Percentiles rank a stretch among this genome's conserved stretches.
Conservation (phyloP, 2,888 invertebrate genomes). For the Sympetrum striolatum region DNA sequence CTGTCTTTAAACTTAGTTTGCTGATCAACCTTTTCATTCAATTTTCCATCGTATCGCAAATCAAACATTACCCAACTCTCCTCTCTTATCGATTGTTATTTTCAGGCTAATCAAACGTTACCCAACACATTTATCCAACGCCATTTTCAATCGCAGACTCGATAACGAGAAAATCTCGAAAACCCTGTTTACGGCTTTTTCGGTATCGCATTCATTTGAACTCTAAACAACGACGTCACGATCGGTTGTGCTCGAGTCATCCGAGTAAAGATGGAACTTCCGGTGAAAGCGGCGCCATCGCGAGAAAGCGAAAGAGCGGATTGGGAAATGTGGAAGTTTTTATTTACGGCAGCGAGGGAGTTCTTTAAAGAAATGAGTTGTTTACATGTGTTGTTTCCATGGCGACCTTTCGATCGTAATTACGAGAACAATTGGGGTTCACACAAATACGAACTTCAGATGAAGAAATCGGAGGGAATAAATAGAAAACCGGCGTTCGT, state of each 20-base stretch:
- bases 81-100: too few relatives aligned
- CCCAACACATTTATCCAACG: too few relatives aligned
- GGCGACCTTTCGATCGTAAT: not conserved
- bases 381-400: not conserved
- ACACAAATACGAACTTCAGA: not conserved
- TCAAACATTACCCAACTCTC: too few relatives aligned
- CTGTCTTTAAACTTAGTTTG: too few relatives aligned
- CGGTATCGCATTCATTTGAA: too few relatives aligned
- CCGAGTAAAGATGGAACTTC: not conserved
- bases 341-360: not conserved
- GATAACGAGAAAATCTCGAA: too few relatives aligned
- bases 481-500: too few relatives aligned
- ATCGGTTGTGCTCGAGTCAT: not conserved
- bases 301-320: not conserved
- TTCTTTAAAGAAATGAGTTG: not conserved
- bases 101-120: too few relatives aligned
- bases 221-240: not conserved
- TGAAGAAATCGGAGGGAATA: not conserved
- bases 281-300: conserved; percentile 11
- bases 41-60: too few relatives aligned
- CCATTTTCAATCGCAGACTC: too few relatives aligned
- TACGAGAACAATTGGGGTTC: not conserved
- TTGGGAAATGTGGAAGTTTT: not conserved
- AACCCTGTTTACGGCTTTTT: too few relatives aligned
- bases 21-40: too few relatives aligned